Evolutionary conservation across 2,888 invertebrate species (phyloP).

Genomic region (Tenodera sinensis): DNA sequence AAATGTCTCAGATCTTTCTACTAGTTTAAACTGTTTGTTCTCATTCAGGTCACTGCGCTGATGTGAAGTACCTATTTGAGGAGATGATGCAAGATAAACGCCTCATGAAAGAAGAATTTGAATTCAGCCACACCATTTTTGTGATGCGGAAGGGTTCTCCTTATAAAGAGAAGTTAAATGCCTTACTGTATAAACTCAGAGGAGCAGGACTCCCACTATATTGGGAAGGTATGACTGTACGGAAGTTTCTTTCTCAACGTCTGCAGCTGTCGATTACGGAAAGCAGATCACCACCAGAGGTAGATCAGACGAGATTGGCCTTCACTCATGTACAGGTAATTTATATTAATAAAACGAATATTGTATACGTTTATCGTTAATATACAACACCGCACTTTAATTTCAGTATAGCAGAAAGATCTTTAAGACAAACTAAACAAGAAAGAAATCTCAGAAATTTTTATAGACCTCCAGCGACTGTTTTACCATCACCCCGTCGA

Average conservation of each 20-base stretch:
- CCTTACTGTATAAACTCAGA: background rate
- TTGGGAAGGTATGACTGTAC: conserved; percentile 4
- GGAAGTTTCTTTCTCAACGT: conserved; percentile 2
- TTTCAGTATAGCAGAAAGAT: too few relatives aligned
- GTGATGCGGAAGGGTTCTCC: conserved; percentile 19
- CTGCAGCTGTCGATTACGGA: background rate
- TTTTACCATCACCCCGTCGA: too few relatives aligned
- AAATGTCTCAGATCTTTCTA: too few relatives aligned
- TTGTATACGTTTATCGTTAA: too few relatives aligned
- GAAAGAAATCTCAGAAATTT: too few relatives aligned
- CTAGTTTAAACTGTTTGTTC: background rate
- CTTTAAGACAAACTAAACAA: too few relatives aligned
- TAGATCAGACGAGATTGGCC: conserved; percentile 6
- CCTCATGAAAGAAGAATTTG: conserved; percentile 7
- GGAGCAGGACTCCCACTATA: background rate
- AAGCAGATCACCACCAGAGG: background rate
- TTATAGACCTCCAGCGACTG: too few relatives aligned
- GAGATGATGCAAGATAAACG: conserved; percentile 39
- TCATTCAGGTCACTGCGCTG: conserved; percentile 58
- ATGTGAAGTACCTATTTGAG: conserved; percentile 60
- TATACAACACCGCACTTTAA: too few relatives aligned
- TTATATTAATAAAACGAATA: background rate
- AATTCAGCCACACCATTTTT: background rate
- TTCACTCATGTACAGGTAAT: conserved; percentile 13
- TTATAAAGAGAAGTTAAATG: conserved; percentile 29